Conservation (phyloP, 2,888 invertebrate genomes). For the Euplagia quadripunctaria region DNA sequence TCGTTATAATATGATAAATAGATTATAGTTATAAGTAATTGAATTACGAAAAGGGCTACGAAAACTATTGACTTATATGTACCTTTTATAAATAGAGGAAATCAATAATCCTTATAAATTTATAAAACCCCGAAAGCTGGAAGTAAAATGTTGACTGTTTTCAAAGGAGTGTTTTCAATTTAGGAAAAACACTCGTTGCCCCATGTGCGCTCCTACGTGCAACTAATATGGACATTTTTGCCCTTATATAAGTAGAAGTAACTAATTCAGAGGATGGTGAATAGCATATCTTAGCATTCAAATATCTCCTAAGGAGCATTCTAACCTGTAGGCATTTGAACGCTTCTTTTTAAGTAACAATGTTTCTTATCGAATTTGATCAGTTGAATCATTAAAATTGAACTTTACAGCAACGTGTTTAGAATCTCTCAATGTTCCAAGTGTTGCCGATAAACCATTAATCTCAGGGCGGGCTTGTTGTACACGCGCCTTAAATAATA, state of each 20-base stretch:
- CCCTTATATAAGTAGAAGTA: not conserved
- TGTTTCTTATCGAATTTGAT: not conserved
- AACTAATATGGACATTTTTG: too few species aligned
- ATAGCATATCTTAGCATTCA: not conserved
- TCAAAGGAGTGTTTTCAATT: too few species aligned
- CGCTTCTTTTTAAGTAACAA: not conserved
- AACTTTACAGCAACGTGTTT: conserved; percentile 25
- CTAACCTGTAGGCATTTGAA: not conserved
- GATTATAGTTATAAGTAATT: not conserved
- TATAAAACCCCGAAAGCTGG: too few species aligned
- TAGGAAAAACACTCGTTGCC: too few species aligned
- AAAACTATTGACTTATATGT: not conserved
- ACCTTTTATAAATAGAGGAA: not conserved
- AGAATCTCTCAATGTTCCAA: conserved; percentile 42
- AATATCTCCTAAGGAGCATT: not conserved
- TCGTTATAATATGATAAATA: not conserved
- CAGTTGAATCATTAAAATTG: conserved; percentile 18
- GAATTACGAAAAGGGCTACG: not conserved
- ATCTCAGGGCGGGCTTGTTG: conserved; percentile 55
- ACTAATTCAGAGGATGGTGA: not conserved
- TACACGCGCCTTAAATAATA: conserved; percentile 61
- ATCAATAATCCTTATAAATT: not conserved
- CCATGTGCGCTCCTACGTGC: too few species aligned
- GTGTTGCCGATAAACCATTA: conserved; percentile 59
- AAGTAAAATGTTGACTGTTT: not conserved